These are phyloP conservation scores for Turritopsis rubra DNA, from an alignment of 30 jellyfish, hydroid and myxozoan genomes.

Conservation along the genomic window DNA sequence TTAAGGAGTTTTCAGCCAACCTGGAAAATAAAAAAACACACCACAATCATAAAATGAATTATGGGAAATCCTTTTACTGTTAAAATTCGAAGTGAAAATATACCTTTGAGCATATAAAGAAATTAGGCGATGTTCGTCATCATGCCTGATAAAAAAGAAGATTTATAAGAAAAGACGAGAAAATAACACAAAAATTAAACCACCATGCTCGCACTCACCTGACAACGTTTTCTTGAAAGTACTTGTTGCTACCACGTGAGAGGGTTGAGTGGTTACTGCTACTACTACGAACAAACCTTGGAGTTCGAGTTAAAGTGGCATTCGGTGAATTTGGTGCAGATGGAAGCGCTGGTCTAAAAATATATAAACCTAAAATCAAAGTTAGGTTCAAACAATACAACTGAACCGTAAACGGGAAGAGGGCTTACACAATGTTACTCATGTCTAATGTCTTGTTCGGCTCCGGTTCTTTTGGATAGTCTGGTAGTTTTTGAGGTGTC, in stretches of 20 bases:
- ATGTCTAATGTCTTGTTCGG: conserved; percentile 86
- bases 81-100: not conserved
- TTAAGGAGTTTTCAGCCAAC: conserved; percentile 30
- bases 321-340: conserved; percentile 58
- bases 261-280: conserved; percentile 49
- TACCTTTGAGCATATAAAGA: conserved; percentile 85
- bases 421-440: conserved; percentile 89
- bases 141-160: conserved; percentile 47
- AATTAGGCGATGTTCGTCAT: conserved; percentile 82
- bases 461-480: conserved; percentile 92
- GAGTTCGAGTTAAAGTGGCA: conserved; percentile 40
- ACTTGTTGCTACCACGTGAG: conserved; percentile 38
- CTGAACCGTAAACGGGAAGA: not conserved
- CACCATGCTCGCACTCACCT: conserved; percentile 31
- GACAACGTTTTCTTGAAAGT: conserved; percentile 60
- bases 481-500: conserved; percentile 56
- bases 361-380: not conserved
- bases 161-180: not conserved
- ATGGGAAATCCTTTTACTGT: not conserved
- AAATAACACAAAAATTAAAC: not conserved
- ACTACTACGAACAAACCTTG: conserved; percentile 44
- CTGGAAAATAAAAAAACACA: conserved; percentile 16
- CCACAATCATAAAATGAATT: not conserved
- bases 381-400: not conserved
- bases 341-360: conserved; percentile 79